Conservation (phyloP, 2,888 invertebrate species). For the Dynastes maya region DNA sequence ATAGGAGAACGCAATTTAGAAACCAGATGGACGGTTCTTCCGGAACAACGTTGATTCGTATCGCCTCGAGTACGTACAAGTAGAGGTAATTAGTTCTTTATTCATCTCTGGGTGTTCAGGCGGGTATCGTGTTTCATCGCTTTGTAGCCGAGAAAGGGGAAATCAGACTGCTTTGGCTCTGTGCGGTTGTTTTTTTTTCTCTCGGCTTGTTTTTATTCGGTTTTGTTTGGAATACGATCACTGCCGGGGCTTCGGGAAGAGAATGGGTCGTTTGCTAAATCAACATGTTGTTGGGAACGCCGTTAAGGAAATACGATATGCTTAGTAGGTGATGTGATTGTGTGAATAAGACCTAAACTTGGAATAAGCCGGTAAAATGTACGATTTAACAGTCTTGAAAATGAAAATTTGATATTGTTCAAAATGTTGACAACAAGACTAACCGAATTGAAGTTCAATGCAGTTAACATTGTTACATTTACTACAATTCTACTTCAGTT, state of each 20-base stretch:
- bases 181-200: neutral
- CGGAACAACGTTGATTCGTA: conserved; percentile 13
- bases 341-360: no score
- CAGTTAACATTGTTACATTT: no score
- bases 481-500: no score
- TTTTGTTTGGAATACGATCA: conserved; percentile 25
- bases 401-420: no score
- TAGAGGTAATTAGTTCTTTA: conserved; percentile 26
- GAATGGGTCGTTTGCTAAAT: conserved; percentile 13
- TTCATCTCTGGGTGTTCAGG: conserved; percentile 13
- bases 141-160: conserved; percentile 3
- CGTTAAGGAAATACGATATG: neutral
- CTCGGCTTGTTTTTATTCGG: neutral
- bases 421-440: no score
- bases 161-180: neutral
- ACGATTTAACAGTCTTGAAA: no score
- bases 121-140: conserved; percentile 13
- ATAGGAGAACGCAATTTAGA: conserved; percentile 7
- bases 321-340: neutral
- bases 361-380: no score
- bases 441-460: no score
- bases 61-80: conserved; percentile 1
- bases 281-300: neutral
- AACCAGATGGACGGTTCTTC: conserved; percentile 30
- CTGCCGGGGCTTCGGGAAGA: neutral